Conservation (phyloP, 2,113 vertebrate species). For the Gopherus flavomarginatus region DNA sequence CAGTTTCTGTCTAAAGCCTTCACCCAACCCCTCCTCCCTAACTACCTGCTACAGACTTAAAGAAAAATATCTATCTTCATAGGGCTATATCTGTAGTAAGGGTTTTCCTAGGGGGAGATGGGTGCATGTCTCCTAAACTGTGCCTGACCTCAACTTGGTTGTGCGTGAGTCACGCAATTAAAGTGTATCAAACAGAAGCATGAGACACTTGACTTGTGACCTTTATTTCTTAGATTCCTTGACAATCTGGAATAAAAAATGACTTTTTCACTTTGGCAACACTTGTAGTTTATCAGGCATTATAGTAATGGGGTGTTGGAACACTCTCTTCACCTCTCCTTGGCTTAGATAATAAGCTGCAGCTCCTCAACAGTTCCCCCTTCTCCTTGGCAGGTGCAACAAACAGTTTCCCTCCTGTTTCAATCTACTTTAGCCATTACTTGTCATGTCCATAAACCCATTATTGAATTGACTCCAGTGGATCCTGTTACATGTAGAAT, state of each 20-base stretch:
- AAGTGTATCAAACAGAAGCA: not conserved
- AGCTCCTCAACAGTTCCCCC: no score
- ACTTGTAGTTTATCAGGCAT: no score
- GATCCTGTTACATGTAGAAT: not conserved
- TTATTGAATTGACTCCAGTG: not conserved
- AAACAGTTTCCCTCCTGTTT: no score
- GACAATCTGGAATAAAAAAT: not conserved
- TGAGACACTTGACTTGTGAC: not conserved
- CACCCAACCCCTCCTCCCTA: accelerated
- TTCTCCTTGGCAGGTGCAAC: no score
- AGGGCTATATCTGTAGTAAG: not conserved
- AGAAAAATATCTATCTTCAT: not conserved
- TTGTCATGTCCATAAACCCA: no score
- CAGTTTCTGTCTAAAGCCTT: accelerated
- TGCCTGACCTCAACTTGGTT: not conserved
- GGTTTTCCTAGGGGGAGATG: not conserved
- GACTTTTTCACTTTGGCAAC: no score
- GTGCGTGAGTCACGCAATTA: not conserved
- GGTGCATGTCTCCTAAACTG: not conserved
- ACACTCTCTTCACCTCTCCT: not conserved
- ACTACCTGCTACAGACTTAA: accelerated
- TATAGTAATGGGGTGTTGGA: no score
- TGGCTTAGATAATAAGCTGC: no score
- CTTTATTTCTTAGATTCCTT: no score
- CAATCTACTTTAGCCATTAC: no score